These are phyloP conservation scores for Tolmerus cingulatus DNA, from an alignment of 2,888 invertebrate species.

Conservation along the genomic window DNA sequence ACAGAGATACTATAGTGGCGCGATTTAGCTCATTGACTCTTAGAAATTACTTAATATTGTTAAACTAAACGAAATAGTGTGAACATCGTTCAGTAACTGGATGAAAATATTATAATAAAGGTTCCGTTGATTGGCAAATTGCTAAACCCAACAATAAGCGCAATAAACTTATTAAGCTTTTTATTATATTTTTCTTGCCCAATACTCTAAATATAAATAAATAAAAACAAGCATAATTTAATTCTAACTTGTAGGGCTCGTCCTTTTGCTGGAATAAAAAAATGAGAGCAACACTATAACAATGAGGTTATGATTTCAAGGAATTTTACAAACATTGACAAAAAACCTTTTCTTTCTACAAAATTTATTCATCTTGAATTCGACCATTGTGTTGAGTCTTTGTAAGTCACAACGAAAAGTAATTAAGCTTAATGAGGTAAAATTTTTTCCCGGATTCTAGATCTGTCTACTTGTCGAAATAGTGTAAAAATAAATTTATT, in stretches of 20 bases:
- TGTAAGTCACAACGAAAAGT: not conserved
- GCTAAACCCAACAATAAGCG: not conserved
- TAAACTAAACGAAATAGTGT: not conserved
- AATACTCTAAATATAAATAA: too few species aligned
- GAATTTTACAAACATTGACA: too few species aligned
- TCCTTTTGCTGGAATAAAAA: too few species aligned
- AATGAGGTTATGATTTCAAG: too few species aligned
- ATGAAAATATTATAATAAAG: not conserved
- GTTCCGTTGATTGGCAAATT: not conserved
- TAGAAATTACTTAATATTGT: not conserved
- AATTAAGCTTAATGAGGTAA: not conserved
- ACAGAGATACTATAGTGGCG: not conserved
- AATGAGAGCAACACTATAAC: too few species aligned
- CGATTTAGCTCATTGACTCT: not conserved
- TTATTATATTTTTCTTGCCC: too few species aligned
- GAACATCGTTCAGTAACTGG: not conserved
- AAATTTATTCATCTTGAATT: not conserved
- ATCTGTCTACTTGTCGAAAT: not conserved
- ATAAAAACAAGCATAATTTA: too few species aligned
- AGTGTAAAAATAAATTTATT: not conserved
- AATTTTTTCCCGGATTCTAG: not conserved
- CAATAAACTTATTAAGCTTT: not conserved
- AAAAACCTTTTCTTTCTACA: not conserved
- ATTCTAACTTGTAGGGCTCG: too few species aligned
- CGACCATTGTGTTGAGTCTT: not conserved